Evolutionary conservation across 2,797 vertebrate genomes (phyloP).

Genomic region (Micromesistius poutassou): DNA sequence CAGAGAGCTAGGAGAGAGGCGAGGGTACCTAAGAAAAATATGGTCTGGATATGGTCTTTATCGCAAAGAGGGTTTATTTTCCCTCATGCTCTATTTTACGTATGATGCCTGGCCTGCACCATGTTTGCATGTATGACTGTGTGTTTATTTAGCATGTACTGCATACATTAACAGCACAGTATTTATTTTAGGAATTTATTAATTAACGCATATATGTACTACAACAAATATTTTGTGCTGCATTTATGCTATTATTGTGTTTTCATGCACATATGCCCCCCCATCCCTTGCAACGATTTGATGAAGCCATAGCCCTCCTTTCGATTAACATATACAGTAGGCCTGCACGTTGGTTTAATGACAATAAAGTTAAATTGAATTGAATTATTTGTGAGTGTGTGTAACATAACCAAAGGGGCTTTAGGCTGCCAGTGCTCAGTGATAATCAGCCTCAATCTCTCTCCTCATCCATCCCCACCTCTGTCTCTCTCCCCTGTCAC

Average conservation of each 20-base stretch:
- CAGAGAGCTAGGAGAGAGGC: not conserved
- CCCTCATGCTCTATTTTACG: not conserved
- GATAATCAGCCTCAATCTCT: slow-evolving; percentile 70
- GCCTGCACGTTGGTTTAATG: not conserved
- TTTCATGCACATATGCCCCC: too few relatives aligned
- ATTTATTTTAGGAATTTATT: not conserved
- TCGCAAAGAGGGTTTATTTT: too few relatives aligned
- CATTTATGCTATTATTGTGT: too few relatives aligned
- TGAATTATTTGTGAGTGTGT: slow-evolving; percentile 4
- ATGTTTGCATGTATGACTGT: too few relatives aligned
- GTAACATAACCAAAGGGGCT: slow-evolving; percentile 54
- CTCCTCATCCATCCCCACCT: slow-evolving; percentile 59
- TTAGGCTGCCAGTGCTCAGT: slow-evolving; percentile 63
- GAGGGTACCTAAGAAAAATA: slow-evolving; percentile 1
- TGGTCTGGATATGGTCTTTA: not conserved
- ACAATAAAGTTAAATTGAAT: slow-evolving; percentile 12
- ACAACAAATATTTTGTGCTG: too few relatives aligned
- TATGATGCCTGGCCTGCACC: too few relatives aligned
- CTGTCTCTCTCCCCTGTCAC: slow-evolving; percentile 51
- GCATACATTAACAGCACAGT: not conserved
- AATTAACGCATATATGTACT: too few relatives aligned
- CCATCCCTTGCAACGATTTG: too few relatives aligned
- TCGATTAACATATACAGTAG: not conserved
- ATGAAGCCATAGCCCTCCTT: too few relatives aligned
- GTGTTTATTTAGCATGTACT: not conserved